phyloP scores from a whole-genome alignment of 1,140 invertebrate genomes.

The Drosophila nebulosa region DNA sequence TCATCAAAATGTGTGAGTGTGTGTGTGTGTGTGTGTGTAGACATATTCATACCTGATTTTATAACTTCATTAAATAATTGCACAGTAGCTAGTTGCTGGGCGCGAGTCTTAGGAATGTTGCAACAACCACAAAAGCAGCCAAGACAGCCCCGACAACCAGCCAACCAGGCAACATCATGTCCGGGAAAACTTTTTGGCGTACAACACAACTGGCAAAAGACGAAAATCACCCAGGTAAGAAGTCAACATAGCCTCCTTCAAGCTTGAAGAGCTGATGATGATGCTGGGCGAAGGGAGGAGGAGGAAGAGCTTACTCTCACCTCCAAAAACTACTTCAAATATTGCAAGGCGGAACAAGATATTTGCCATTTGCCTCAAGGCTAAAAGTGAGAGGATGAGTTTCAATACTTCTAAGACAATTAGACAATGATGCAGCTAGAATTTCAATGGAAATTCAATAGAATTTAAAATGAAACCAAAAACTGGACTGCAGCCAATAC shows the following conservation, averaged over 20 bases:
- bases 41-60: conserved; percentile 43
- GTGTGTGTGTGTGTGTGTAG: conserved; percentile 1
- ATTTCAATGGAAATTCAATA: background rate
- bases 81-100: conserved; percentile 25
- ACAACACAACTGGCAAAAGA: conserved; percentile 63
- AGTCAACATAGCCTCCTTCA: background rate
- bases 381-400: background rate
- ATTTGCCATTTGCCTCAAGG: background rate
- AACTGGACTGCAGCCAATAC: too few relatives aligned
- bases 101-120: conserved; percentile 51
- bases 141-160: conserved; percentile 9
- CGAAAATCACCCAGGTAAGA: background rate
- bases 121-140: conserved; percentile 35
- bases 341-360: background rate
- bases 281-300: too few relatives aligned
- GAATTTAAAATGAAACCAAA: too few relatives aligned
- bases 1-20: background rate
- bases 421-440: background rate
- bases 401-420: background rate
- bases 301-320: too few relatives aligned
- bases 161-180: conserved; percentile 12
- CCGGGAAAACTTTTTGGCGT: conserved; percentile 39
- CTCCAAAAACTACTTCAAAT: background rate
- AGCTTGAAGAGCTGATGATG: too few relatives aligned
- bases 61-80: conserved; percentile 80